A percentile compares a stretch with the other conserved stretches of the same genome.
Evolutionary conservation across 2,888 invertebrate species (phyloP).

Genomic region (Conistra vaccinii): DNA sequence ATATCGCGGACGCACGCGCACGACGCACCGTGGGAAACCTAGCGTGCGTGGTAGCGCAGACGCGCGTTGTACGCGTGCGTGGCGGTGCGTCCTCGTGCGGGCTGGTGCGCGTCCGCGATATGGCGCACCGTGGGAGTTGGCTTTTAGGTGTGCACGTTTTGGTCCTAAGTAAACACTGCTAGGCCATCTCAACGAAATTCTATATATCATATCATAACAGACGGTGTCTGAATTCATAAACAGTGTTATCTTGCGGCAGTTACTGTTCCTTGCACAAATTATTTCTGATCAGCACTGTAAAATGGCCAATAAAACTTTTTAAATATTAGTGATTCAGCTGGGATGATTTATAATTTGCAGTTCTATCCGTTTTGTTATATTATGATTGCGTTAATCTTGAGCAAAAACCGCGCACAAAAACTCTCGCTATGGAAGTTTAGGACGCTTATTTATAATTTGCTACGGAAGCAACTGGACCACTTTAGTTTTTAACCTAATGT

Average conservation of each 20-base stretch:
- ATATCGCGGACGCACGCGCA: too few relatives aligned
- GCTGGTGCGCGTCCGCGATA: too few relatives aligned
- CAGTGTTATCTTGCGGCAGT: slow-evolving; percentile 45
- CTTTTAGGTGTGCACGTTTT: slow-evolving; percentile 68
- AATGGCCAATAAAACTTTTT: not conserved
- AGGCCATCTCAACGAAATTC: slow-evolving; percentile 58
- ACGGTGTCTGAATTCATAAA: slow-evolving; percentile 55
- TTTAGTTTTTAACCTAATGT: slow-evolving; percentile 37
- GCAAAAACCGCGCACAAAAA: slow-evolving; percentile 50
- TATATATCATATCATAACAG: slow-evolving; percentile 51
- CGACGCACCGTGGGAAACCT: too few relatives aligned
- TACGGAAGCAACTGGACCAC: slow-evolving; percentile 39
- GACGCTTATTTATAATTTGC: slow-evolving; percentile 48
- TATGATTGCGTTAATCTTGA: slow-evolving; percentile 20
- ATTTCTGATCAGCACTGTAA: slow-evolving; percentile 21
- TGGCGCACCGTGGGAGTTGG: too few relatives aligned
- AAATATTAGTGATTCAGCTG: not conserved
- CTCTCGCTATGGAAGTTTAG: slow-evolving; percentile 35
- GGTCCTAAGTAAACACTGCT: slow-evolving; percentile 69
- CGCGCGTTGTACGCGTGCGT: too few relatives aligned
- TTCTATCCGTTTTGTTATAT: not conserved
- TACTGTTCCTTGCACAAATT: slow-evolving; percentile 23
- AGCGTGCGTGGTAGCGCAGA: too few relatives aligned
- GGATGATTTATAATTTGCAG: not conserved
- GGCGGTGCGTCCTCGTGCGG: too few relatives aligned